Conservation (phyloP, 2,797 vertebrate species). For the Enteromius viviparus region DNA sequence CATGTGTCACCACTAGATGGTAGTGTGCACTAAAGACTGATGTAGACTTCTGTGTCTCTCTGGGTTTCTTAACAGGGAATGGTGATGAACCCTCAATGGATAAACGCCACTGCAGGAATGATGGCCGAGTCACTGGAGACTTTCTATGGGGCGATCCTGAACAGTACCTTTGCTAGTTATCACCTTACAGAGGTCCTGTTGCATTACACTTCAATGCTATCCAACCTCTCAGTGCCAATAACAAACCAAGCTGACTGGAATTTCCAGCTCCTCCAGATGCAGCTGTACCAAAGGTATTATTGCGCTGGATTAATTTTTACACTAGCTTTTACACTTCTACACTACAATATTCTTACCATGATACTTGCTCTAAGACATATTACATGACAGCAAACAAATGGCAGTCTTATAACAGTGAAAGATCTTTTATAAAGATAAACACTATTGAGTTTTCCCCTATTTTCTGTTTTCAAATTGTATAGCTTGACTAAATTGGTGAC, state of each 20-base stretch:
- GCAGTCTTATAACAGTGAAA: background rate
- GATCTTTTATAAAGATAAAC: conserved; percentile 17
- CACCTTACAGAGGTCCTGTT: conserved; percentile 56
- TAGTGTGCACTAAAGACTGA: conserved; percentile 64
- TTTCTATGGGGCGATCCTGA: conserved; percentile 66
- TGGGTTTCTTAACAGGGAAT: conserved; percentile 61
- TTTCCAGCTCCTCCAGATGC: conserved; percentile 62
- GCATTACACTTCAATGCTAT: conserved; percentile 49
- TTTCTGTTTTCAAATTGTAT: background rate
- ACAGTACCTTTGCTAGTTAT: conserved; percentile 53
- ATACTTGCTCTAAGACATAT: background rate
- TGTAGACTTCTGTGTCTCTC: conserved; percentile 25
- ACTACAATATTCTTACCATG: background rate
- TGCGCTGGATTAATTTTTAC: background rate
- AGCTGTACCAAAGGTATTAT: conserved; percentile 71
- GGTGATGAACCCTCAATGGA: conserved; percentile 57
- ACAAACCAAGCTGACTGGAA: conserved; percentile 58
- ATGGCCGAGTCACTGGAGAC: conserved; percentile 65
- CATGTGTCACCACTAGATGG: conserved; percentile 69
- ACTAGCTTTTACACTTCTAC: background rate
- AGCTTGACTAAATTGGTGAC: background rate
- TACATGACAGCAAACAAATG: conserved; percentile 16
- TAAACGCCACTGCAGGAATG: conserved; percentile 62
- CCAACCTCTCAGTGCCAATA: conserved; percentile 51
- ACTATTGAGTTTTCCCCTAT: background rate